Evolutionary conservation across 2,113 vertebrate genomes (phyloP), one percentile per base, ranked within the genome.

Genomic region (Zosterops hypoxanthus): DNA sequence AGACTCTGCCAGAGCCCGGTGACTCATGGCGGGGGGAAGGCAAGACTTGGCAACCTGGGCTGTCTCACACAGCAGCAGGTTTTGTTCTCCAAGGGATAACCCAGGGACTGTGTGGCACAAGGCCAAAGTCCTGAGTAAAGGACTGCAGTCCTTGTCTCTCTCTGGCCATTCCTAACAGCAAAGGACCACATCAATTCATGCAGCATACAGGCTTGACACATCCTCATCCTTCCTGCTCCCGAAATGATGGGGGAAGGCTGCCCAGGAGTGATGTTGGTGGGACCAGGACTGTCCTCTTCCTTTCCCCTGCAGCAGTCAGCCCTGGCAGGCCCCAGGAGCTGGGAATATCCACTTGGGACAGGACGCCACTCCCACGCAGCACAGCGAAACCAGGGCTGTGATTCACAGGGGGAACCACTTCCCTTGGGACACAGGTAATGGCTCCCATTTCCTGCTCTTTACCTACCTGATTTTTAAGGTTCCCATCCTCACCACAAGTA

Each of bases 331-430:
- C 34, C 63, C 24, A 57, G 64, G 28, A 77, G 79, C 59, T 3
- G 1, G 85, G 70, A 82, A 86, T 26, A 93, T 92, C 71, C 12
- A 7, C 36, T 59, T 29, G 72, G 82, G 55, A 94, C 78, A 93
- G 87, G 86, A 94, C 4, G 0, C 64, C 90, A 76, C 95, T 91
- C 95, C 96, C 91, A 90, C 1, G 0, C n/a, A 34, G 60, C 65
- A 72, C 4, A 0, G 42, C 9, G 4, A 94, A 96, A 88, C 93
- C 93, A 91, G 87, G 65, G 33, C 86, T 84, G 83, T 97, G 96
- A 96, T 78, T 97, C 96, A 97, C 9, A 2, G 60, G 72, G 75
- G 94, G 92, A 97, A 91, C 94, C 94, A 97, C 92, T 96, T 97
- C 96, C 96, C 94, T 88, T 95, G 88, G 92, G 91, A 94, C 31